Base-by-base conservation (phyloP, 2,888 invertebrate genomes). In the Drosophila prostipennis region DNA sequence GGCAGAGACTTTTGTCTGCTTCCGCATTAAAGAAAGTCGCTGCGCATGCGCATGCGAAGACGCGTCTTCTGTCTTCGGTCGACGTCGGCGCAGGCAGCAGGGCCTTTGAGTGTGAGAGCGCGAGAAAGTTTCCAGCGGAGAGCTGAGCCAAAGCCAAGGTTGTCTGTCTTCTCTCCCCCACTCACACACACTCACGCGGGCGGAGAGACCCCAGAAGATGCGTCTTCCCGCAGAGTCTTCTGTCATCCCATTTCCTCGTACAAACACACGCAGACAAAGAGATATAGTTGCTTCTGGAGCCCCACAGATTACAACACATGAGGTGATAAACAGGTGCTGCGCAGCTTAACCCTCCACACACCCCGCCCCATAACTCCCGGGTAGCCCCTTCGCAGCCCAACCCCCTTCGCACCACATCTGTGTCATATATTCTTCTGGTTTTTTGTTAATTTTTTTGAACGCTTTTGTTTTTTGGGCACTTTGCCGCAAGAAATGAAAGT, bases 251-350 rank as follows among this genome's bases (percentile, higher is more conserved):
- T 65, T 52, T 61, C 60, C n/a, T 14, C 51, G 43, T 36, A 42
- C 23, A 51, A 16, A 32, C 46, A 32, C n/a, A 43, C 29, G 46
- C n/a, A 26, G 19, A 43, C 45, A 49, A 45, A 60, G 77, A 67
- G 65, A 55, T 69, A 54, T 37, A 61, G 60, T 53, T 69, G 67
- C 59, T 64, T 68, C 67, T 65, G 59, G 72, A 65, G 75, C 86
- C 72, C 70, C 79, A 63, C 81, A 76, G 79, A 86, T 82, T 82
- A 82, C 82, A 82, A 86, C 86, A 82, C 82, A 82, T 78, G 76
- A 83, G 78, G 82, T 82, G 82, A 83, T 82, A 83, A 82, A 86
- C 82, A 82, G 82, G 82, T 82, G 82, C 78, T 74, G 67, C 70
- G 60, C 61, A 39, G 80, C 68, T 78, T 80, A 78, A 64, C 64